Conservation (phyloP, 2,113 vertebrate genomes). For the Boulengeromyrus knoepffleri region DNA sequence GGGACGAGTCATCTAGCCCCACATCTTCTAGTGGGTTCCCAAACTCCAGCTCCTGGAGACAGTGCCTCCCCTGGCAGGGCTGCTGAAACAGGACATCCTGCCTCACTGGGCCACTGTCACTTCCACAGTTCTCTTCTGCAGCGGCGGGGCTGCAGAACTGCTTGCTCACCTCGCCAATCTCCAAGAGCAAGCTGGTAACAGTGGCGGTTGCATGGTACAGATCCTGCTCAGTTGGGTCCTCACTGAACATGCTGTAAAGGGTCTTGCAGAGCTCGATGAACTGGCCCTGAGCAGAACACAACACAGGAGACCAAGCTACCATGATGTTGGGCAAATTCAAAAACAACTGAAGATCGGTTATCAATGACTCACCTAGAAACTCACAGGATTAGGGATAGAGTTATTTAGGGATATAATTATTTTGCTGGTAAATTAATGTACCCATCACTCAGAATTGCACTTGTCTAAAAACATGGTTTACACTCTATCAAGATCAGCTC, state of each 20-base stretch:
- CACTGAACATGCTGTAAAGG: constrained; percentile 95
- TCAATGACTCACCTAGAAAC: background rate
- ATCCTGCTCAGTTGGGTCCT: constrained; percentile 84
- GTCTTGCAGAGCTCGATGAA: constrained; percentile 97
- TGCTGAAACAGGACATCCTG: constrained; percentile 8
- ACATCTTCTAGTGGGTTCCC: constrained; percentile 81
- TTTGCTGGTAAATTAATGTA: background rate
- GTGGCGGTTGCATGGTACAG: constrained; percentile 92
- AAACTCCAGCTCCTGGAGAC: constrained; percentile 43
- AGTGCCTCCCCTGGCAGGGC: constrained; percentile 38
- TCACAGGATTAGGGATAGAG: background rate
- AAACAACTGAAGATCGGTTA: background rate
- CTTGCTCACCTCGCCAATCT: constrained; percentile 94
- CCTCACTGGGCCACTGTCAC: background rate
- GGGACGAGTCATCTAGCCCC: constrained; percentile 85
- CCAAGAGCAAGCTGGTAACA: constrained; percentile 88
- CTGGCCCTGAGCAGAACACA: constrained; percentile 66
- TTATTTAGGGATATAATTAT: background rate
- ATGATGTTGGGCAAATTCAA: background rate
- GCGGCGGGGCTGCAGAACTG: constrained; percentile 60
- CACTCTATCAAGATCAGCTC: background rate
- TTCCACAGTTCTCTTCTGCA: constrained; percentile 31
- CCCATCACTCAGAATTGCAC: background rate
- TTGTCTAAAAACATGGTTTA: background rate
- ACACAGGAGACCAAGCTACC: background rate